phyloP scores from a whole-genome alignment of 2,113 vertebrate genomes.

The Cyphomyrus discorhynchus region DNA sequence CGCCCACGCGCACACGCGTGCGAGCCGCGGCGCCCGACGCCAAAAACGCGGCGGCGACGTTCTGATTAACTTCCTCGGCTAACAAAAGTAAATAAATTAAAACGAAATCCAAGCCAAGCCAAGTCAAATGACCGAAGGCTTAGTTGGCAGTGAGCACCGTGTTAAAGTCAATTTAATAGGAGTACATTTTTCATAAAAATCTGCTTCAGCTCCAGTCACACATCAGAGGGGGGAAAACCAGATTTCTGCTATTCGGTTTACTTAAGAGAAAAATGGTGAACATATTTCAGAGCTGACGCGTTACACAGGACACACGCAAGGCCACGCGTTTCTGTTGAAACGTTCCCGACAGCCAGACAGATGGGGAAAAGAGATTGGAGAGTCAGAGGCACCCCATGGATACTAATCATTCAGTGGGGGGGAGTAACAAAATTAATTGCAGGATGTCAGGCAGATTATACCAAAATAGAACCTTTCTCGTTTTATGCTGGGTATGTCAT shows the following conservation, averaged over 20 bases:
- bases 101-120: not conserved
- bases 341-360: not conserved
- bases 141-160: slow-evolving; percentile 6
- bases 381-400: slow-evolving; percentile 1
- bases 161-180: slow-evolving; percentile 9
- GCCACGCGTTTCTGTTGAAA: not conserved
- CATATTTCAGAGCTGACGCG: not conserved
- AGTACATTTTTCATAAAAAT: slow-evolving; percentile 10
- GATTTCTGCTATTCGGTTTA: not conserved
- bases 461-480: not conserved
- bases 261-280: not conserved
- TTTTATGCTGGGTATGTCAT: not conserved
- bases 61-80: not conserved
- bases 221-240: not conserved
- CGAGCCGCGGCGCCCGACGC: not conserved
- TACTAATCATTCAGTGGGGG: not conserved
- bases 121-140: slow-evolving; percentile 9
- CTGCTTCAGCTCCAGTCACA: not conserved
- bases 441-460: slow-evolving; percentile 2
- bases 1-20: not conserved
- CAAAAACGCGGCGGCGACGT: not conserved
- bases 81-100: slow-evolving; percentile 7
- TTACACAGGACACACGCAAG: not conserved
- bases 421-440: not conserved
- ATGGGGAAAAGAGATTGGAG: not conserved